A percentile compares a stretch with the other conserved stretches of the same genome.
These are phyloP conservation scores for Pterocles orientalis DNA, from an alignment of 2,113 vertebrate species.

Conservation along the genomic window DNA sequence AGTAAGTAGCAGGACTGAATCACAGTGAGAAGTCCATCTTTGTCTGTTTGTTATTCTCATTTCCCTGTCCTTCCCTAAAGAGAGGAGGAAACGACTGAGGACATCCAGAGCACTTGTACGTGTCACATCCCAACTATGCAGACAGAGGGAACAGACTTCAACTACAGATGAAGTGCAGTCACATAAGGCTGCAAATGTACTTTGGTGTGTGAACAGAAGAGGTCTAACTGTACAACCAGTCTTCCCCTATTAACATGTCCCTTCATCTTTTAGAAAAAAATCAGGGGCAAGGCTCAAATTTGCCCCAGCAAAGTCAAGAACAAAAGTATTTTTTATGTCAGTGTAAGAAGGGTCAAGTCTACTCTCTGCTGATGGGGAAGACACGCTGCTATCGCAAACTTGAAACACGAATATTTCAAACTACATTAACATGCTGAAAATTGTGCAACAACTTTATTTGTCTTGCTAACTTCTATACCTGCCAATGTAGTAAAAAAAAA, in stretches of 20 bases:
- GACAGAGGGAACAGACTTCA: not conserved
- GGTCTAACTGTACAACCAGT: not conserved
- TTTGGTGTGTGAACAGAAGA: not conserved
- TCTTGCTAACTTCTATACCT: not conserved
- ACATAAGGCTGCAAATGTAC: not conserved
- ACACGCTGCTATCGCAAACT: not conserved
- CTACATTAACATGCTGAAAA: not conserved
- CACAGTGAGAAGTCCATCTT: not conserved
- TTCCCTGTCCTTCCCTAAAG: not conserved
- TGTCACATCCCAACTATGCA: not conserved
- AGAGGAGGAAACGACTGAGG: not conserved
- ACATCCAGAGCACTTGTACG: not conserved
- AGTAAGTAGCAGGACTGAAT: not conserved
- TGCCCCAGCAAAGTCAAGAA: not conserved
- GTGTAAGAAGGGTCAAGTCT: not conserved
- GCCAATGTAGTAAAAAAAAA: not conserved
- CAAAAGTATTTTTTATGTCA: not conserved
- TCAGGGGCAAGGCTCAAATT: not conserved
- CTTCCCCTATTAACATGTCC: not conserved
- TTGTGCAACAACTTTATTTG: not conserved
- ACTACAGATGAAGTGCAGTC: not conserved
- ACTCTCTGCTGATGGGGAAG: not conserved
- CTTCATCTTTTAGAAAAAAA: not conserved
- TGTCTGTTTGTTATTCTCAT: not conserved
- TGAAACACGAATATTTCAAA: not conserved